A percentile compares a stretch with the other conserved stretches of the same genome.
Conservation (phyloP, 2,113 vertebrate genomes). For the Hippopotamus amphibius region DNA sequence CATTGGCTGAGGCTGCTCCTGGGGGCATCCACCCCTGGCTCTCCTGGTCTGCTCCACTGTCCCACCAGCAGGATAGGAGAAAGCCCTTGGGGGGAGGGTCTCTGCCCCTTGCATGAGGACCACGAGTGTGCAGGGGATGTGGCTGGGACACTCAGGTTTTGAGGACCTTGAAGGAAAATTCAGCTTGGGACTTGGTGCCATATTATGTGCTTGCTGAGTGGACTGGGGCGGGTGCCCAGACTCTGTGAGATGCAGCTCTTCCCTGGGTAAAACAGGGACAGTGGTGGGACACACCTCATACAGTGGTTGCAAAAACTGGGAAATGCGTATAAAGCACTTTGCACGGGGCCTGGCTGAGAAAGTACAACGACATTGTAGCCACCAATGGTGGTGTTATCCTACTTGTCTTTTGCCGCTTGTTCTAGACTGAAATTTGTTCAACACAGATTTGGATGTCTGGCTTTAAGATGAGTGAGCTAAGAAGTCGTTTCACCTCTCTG, state of each 20-base stretch:
- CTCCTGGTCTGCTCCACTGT: not conserved
- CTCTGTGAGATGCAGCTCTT: not conserved
- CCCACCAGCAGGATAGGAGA: not conserved
- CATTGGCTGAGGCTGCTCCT: not conserved
- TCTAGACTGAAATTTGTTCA: not conserved
- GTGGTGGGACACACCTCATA: not conserved
- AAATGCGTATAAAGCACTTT: not conserved
- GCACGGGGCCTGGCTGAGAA: not conserved
- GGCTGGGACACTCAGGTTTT: not conserved
- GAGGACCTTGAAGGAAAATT: not conserved
- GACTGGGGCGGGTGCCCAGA: not conserved
- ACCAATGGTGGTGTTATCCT: not conserved
- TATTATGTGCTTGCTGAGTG: not conserved
- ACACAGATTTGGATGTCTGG: too few relatives aligned
- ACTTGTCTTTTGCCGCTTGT: not conserved
- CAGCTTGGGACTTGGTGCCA: not conserved
- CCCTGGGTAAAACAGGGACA: not conserved
- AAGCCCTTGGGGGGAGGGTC: not conserved
- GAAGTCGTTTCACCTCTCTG: not conserved
- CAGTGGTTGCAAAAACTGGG: not conserved
- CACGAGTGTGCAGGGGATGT: accelerated
- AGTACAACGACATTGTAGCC: not conserved
- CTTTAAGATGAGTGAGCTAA: not conserved
- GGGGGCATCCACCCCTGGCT: not conserved
- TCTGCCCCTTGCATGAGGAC: not conserved